Conservation (phyloP, 2,113 vertebrate species). For the Neoarius graeffei region DNA sequence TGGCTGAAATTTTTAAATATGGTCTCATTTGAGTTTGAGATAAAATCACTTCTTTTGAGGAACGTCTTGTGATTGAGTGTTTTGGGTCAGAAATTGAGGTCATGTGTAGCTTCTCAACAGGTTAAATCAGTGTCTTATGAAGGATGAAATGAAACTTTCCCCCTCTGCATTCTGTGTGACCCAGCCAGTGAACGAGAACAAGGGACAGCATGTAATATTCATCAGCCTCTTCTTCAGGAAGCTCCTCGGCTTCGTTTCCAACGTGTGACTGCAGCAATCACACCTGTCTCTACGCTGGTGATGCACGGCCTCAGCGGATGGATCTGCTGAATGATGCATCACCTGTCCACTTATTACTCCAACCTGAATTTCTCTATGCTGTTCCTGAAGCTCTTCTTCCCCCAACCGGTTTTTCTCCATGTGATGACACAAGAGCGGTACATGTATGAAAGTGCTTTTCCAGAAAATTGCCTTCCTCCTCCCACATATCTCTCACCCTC, state of each 20-base stretch:
- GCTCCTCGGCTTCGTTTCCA: constrained; percentile 59
- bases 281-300: constrained; percentile 68
- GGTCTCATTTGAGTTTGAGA: background rate
- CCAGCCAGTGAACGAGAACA: constrained; percentile 6
- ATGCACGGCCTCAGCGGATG: constrained; percentile 59
- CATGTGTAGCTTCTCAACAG: background rate
- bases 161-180: background rate
- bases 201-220: constrained; percentile 29
- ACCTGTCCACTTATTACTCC: constrained; percentile 66
- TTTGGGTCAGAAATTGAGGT: background rate
- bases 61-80: background rate
- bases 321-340: constrained; percentile 72
- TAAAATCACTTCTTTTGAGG: background rate
- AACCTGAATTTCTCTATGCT: background rate
- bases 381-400: constrained; percentile 9
- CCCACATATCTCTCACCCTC: background rate
- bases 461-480: constrained; percentile 3
- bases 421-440: constrained; percentile 51
- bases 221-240: constrained; percentile 59
- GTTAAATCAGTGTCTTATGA: background rate
- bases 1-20: background rate
- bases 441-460: constrained; percentile 36
- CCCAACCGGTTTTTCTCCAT: background rate
- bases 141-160: constrained; percentile 19
- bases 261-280: constrained; percentile 63